Evolutionary conservation across 64 coral and sea anemone genomes (phyloP), one percentile per base, ranked within the genome.

Genomic region (Stylophora pistillata): DNA sequence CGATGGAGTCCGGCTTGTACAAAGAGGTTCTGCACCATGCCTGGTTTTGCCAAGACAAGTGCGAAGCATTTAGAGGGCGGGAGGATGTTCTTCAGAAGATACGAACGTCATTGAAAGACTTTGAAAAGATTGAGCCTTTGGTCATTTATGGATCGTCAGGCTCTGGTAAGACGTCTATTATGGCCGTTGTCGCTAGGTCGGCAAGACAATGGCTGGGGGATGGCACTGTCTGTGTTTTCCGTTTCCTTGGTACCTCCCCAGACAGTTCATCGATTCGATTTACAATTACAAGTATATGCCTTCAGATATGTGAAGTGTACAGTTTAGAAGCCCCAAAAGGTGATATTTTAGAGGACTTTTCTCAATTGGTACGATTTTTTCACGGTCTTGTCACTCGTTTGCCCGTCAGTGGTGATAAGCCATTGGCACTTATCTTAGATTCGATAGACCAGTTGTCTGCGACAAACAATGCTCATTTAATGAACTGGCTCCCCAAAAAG

Each of bases 21-120:
- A 96, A 86, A 55, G 94, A 96, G 29, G 91, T 93, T 33, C 31
- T 96, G 13, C 94, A 96, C 13, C 90, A 96, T 71, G 58, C 86
- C 12, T 96, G 94, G 94, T 96, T 96, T 68, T 96, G 94, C 56
- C 74, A 76, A 90, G 90, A 96, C 74, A 96, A 96, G 55, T 96
- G 94, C 30, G 80, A 53, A 10, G 71, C 79, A 13, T 96, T 96
- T 63, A 73, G 91, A 81, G 94, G 94, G 32, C 89, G 94, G 30
- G 86, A 95, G 23, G 89, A 89, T 55, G 56, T 92, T 66, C 85
- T 95, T 16, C 27, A 89, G 5, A 86, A 82, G 31, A 80, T 74
- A 41, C 53, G 73, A 76, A 62, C 29, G 16, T 95, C 88, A 30
- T 54, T 96, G 18, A 58, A 58, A 68, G 64, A 89, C 33, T 37